Conservation (phyloP, 2,888 invertebrate species). For the Microchrysa polita region DNA sequence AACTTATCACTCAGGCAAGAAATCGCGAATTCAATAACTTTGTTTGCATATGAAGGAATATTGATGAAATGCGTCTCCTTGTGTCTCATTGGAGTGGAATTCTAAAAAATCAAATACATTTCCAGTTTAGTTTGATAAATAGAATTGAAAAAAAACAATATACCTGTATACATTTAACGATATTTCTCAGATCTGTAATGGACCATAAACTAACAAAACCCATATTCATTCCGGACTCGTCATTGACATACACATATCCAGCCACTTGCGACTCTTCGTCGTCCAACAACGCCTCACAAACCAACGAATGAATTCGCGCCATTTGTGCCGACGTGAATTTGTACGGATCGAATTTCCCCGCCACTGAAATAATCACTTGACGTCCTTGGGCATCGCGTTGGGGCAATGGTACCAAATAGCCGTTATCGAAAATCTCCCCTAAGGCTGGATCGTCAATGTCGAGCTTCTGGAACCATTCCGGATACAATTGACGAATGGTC, state of each 20-base stretch:
- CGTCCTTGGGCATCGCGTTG: slow-evolving; percentile 80
- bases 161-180: slow-evolving; percentile 82
- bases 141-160: too few relatives aligned
- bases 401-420: slow-evolving; percentile 78
- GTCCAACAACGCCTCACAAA: slow-evolving; percentile 85
- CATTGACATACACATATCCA: slow-evolving; percentile 86
- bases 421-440: slow-evolving; percentile 81
- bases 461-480: slow-evolving; percentile 85
- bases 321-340: slow-evolving; percentile 83
- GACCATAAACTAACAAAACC: slow-evolving; percentile 86
- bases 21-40: slow-evolving; percentile 84
- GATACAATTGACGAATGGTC: slow-evolving; percentile 83
- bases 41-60: slow-evolving; percentile 81
- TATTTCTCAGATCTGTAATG: slow-evolving; percentile 78
- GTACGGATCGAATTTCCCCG: slow-evolving; percentile 82
- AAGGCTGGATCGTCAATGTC: slow-evolving; percentile 83
- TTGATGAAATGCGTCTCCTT: slow-evolving; percentile 89
- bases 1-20: slow-evolving; percentile 86
- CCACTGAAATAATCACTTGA: slow-evolving; percentile 80
- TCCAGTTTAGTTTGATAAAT: too few relatives aligned
- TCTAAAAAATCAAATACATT: slow-evolving; percentile 65
- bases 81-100: slow-evolving; percentile 90
- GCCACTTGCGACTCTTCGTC: slow-evolving; percentile 85
- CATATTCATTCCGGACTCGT: slow-evolving; percentile 85
- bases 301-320: slow-evolving; percentile 84